Conservation (phyloP, 2,797 vertebrate species). For the Oreonectes daqikongensis region DNA sequence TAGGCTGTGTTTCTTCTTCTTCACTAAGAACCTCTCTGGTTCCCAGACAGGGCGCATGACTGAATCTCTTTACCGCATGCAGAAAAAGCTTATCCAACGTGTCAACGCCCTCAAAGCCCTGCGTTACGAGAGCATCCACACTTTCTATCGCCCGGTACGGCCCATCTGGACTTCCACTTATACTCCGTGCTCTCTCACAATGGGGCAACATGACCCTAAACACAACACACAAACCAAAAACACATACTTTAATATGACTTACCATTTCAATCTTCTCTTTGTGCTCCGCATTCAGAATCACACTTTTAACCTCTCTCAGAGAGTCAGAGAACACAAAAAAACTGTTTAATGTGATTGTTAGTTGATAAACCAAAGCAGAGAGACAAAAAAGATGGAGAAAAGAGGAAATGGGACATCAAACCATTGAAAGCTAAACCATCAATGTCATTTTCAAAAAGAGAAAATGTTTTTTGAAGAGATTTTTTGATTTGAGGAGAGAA, state of each 20-base stretch:
- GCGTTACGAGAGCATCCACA: constrained; percentile 76
- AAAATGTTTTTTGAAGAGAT: too few relatives aligned
- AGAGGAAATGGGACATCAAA: constrained; percentile 2
- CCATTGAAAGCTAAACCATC: not conserved
- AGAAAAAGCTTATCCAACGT: constrained; percentile 85
- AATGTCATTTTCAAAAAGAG: too few relatives aligned
- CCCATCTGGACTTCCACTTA: constrained; percentile 79
- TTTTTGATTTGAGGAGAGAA: too few relatives aligned
- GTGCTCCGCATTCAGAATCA: too few relatives aligned
- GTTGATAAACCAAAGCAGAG: constrained; percentile 6
- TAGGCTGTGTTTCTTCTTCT: constrained; percentile 85
- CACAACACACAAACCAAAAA: constrained; percentile 35
- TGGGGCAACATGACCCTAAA: constrained; percentile 40
- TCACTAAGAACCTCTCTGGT: constrained; percentile 82
- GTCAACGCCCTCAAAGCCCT: constrained; percentile 81
- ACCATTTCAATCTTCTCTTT: not conserved
- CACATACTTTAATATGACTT: not conserved
- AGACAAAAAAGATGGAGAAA: not conserved
- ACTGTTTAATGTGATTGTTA: not conserved
- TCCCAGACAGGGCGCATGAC: constrained; percentile 80
- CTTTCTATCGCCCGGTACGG: constrained; percentile 82
- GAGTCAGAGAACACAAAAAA: not conserved
- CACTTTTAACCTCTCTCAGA: not conserved
- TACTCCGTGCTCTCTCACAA: constrained; percentile 80
- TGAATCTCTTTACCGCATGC: constrained; percentile 78